These are phyloP conservation scores for Eidolon dupreanum DNA, from an alignment of 2,797 vertebrate genomes.

Conservation along the genomic window DNA sequence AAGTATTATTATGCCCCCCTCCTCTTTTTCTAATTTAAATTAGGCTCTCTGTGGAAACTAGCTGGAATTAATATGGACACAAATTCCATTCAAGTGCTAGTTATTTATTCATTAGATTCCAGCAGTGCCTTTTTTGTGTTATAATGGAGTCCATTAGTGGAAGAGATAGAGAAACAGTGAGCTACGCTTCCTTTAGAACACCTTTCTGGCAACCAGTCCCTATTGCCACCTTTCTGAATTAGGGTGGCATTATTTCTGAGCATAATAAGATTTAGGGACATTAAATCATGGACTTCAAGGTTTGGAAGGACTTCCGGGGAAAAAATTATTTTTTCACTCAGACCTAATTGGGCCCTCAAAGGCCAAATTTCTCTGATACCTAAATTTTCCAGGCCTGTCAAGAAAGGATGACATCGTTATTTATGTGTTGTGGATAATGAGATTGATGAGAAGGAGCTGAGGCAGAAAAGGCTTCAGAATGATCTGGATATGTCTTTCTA, in stretches of 20 bases:
- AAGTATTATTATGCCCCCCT: neutral
- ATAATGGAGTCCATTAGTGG: constrained; percentile 64
- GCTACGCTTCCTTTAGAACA: constrained; percentile 33
- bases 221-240: constrained; percentile 45
- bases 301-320: constrained; percentile 8
- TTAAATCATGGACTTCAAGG: constrained; percentile 39
- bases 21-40: constrained; percentile 57
- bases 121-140: constrained; percentile 45
- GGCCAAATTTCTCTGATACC: neutral
- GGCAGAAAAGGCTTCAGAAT: neutral
- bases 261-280: constrained; percentile 34
- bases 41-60: constrained; percentile 59
- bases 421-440: neutral
- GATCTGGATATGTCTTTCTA: neutral
- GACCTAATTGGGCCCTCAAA: neutral
- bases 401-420: neutral
- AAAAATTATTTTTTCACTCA: neutral
- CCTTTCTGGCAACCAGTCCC: constrained; percentile 41
- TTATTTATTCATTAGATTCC: constrained; percentile 73
- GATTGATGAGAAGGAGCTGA: constrained; percentile 14
- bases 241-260: constrained; percentile 28
- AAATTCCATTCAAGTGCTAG: constrained; percentile 55
- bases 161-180: constrained; percentile 2
- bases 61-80: constrained; percentile 63
- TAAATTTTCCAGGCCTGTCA: constrained; percentile 24